Evolutionary conservation across 2,888 invertebrate genomes (phyloP).

Genomic region (Eumerus sabulonum): DNA sequence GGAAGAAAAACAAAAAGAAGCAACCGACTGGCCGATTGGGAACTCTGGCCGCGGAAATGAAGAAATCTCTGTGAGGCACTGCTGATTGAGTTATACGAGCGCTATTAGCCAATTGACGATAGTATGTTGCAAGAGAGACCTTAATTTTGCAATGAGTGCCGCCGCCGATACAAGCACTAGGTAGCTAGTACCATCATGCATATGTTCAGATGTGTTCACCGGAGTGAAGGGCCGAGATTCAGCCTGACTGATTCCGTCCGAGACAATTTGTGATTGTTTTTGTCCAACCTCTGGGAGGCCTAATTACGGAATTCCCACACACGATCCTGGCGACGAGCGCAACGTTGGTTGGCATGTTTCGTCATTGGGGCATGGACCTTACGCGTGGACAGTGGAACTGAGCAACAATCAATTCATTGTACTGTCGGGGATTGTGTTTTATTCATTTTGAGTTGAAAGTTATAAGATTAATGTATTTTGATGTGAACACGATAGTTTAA

Average conservation of each 20-base stretch:
- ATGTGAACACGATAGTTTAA: too few relatives aligned
- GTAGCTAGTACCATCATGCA: constrained; percentile 1
- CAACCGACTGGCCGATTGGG: constrained; percentile 38
- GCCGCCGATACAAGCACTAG: constrained; percentile 29
- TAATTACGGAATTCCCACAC: constrained; percentile 69
- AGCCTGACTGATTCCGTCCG: constrained; percentile 63
- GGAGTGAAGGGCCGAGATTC: constrained; percentile 8
- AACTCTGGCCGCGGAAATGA: constrained; percentile 53
- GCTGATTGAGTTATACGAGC: constrained; percentile 68
- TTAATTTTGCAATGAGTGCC: constrained; percentile 65
- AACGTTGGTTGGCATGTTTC: constrained; percentile 2
- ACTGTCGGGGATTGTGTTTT: constrained; percentile 51
- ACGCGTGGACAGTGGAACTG: constrained; percentile 52
- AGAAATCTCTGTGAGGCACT: constrained; percentile 54
- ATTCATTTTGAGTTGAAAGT: constrained; percentile 38
- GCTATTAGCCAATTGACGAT: constrained; percentile 67
- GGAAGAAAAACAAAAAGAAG: constrained; percentile 26
- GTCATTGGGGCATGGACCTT: constrained; percentile 9
- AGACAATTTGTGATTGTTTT: constrained; percentile 68
- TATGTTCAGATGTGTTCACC: constrained; percentile 1
- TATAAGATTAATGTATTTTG: neutral
- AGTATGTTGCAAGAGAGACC: constrained; percentile 49
- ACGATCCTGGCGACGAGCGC: constrained; percentile 46
- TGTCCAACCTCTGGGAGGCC: constrained; percentile 64
- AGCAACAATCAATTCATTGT: constrained; percentile 20